Conservation (phyloP, 2,888 invertebrate genomes). For the Microplitis deprimator region DNA sequence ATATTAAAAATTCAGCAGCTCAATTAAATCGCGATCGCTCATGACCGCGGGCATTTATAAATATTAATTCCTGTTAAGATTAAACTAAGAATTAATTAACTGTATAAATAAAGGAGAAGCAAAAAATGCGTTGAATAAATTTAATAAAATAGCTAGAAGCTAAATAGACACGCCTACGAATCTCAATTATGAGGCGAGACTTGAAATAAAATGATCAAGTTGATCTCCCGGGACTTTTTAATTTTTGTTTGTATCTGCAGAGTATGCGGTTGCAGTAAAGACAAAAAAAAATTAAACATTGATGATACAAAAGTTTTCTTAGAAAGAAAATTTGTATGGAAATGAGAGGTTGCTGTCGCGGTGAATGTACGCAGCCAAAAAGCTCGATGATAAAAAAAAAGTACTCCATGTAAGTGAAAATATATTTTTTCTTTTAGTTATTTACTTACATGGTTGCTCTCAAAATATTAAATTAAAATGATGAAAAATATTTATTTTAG, state of each 20-base stretch:
- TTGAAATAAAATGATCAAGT: not conserved
- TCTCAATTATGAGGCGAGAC: not conserved
- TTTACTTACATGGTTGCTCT: no score
- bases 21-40: no score
- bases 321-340: conserved; percentile 28
- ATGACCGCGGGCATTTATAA: no score
- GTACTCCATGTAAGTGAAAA: not conserved
- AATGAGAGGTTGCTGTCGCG: conserved; percentile 21
- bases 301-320: conserved; percentile 23
- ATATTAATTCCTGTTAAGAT: no score
- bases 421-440: not conserved
- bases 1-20: no score
- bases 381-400: conserved; percentile 22
- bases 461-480: no score
- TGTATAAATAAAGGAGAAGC: no score
- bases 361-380: conserved; percentile 18
- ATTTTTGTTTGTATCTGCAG: not conserved
- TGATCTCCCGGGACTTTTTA: not conserved
- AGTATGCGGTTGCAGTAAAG: not conserved
- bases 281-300: conserved; percentile 21
- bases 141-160: not conserved
- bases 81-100: no score
- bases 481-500: no score
- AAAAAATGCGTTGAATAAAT: not conserved
- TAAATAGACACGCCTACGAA: not conserved